A percentile compares a stretch with the other conserved stretches of the same genome.
Conservation (phyloP, 2,113 vertebrate genomes). For the Indicator maculatus region DNA sequence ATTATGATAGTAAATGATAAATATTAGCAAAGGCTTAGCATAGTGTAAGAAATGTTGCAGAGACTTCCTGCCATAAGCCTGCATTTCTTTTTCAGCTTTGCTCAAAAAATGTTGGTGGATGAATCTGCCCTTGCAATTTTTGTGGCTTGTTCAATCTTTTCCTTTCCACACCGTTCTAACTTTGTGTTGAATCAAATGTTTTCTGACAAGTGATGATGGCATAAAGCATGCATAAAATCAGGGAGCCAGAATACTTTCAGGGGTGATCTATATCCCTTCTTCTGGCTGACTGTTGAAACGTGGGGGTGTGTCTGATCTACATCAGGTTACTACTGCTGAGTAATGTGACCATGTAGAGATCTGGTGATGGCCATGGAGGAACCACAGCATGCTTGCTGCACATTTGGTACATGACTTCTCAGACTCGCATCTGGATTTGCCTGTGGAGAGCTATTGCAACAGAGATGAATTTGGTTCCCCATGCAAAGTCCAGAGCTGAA, state of each 20-base stretch:
- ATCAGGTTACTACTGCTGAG: neutral
- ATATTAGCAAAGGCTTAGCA: rapidly evolving
- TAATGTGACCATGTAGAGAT: neutral
- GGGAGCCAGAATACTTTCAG: neutral
- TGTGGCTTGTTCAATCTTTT: neutral
- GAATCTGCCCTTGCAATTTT: neutral
- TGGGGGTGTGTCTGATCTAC: neutral
- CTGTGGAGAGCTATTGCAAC: neutral
- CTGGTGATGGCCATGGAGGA: neutral
- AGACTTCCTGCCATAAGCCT: neutral
- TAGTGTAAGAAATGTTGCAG: neutral
- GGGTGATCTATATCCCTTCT: neutral
- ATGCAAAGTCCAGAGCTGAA: neutral
- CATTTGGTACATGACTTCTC: neutral
- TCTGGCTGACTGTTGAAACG: neutral
- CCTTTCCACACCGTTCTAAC: neutral
- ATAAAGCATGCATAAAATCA: neutral
- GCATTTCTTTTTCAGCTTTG: neutral
- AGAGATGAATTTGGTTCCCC: neutral
- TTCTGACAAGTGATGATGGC: neutral
- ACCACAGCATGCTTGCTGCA: neutral
- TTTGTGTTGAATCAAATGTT: neutral
- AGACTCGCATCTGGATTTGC: neutral
- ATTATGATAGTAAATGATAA: neutral
- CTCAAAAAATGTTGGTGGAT: neutral